Evolutionary conservation across 2,797 vertebrate species (phyloP), one percentile per base, ranked within the genome.

Genomic region (Neoniphon sammara): DNA sequence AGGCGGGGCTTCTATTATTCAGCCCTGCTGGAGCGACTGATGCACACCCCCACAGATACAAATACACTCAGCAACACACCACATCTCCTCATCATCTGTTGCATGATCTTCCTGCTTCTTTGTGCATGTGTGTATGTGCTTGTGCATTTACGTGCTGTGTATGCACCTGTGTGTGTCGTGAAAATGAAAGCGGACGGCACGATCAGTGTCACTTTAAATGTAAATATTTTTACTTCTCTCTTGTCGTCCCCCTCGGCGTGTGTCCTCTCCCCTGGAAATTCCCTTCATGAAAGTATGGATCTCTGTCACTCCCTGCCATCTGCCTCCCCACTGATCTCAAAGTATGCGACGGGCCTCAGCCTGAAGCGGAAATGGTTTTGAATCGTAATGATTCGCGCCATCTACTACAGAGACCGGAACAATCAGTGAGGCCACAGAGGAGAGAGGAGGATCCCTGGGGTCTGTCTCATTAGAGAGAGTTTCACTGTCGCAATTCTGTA

Each of bases 401-500:
- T 73, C 74, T 65, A 65, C 76, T 30, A 42, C 11, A 1, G 49
- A 62, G 58, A 83, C 67, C 23, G 1, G 31, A 64, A 52, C 68
- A 84, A 78, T 66, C 73, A 3, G 55, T 50, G 7, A 47, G 77
- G 76, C 86, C 70, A 44, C 57, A 73, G 67, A 75, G 25, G 21
- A 67, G 58, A 21, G 66, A 42, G 30, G 72, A 77, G 63, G 70
- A 66, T 81, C 81, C 85, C 83, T 6, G 0, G 75, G 71, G 87
- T 85, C 59, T 15, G 70, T 67, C 86, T 90, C 85, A 91, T 91
- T 88, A 88, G 79, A 84, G 80, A 73, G 65, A 39, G 70, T 87
- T 77, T 89, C 80, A 46, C 81, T 88, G 85, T 88, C 80, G 88
- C 77, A 66, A 56, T 76, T 73, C 84, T 84, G 66, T 4, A 54